Base-by-base conservation (phyloP, 2,888 invertebrate species). In the Chironomus riparius region DNA sequence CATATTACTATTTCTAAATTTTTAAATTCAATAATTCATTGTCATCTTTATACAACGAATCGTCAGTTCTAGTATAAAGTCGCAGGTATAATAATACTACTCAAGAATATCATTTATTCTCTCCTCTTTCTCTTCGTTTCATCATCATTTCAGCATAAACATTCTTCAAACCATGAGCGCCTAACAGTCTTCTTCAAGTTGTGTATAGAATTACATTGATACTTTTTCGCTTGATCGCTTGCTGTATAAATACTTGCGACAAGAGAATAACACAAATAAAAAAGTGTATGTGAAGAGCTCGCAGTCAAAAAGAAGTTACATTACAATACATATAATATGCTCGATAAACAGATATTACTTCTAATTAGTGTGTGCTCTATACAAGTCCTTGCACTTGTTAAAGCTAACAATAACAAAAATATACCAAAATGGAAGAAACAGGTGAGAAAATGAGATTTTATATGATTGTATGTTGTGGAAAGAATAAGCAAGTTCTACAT, bases 381-480 rank as follows among this genome's bases (percentile, higher is more conserved):
- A 65, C 24, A 68, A 24, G 48, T 68, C 74, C 28, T 74, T 68
- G n/a, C 74, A 22, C 47, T 74, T 68, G 47, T 68, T 24, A 65
- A 65, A 18, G 48, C 47, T 21, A 24, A 21, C 65, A 68, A 21
- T 15, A 47, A 68, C 65, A 74, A 74, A 68, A 74, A 74, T 22
- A 76, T 92, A 78, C 92, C 92, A 0, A 91, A 92, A 84, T 92
- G 92, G 92, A 92, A 92, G 83, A 91, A 92, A 81, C 90, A 90
- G 88, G 90, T 90, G 80, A 82, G 65, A 21, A 24, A 24, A 65
- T 24, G 85, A 56, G 56, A 18, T 50, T 50, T 56, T 56, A 15
- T 56, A 56, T 56, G n/a, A 56, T 81, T 78, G 50, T 50, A 18
- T 47, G 24, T 21, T 15, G 38, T 38, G 38, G 38, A 38, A 38